Conservation (phyloP, 2,888 invertebrate genomes). For the Standfussiana lucernea region DNA sequence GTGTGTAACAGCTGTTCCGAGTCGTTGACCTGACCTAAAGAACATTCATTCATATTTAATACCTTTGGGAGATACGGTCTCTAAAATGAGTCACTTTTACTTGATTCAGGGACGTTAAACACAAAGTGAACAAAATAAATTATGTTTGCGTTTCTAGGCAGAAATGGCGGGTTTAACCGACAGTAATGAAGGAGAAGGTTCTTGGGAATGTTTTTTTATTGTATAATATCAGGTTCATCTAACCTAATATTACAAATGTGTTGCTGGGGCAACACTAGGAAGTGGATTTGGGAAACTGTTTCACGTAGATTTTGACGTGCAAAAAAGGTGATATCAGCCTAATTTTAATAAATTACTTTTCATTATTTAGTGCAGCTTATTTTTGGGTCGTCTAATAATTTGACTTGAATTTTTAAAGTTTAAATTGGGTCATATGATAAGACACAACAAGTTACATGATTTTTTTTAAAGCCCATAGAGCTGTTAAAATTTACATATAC, state of each 20-base stretch:
- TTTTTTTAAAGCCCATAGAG: slow-evolving; percentile 5
- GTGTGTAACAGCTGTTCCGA: slow-evolving; percentile 53
- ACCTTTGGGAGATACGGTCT: slow-evolving; percentile 51
- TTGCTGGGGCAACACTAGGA: background rate
- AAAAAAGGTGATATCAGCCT: background rate
- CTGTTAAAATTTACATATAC: background rate
- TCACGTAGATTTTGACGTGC: too few relatives aligned
- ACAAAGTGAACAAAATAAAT: slow-evolving; percentile 32
- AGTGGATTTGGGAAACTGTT: too few relatives aligned
- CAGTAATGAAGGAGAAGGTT: background rate
- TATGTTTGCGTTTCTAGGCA: slow-evolving; percentile 37
- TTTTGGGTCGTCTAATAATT: background rate
- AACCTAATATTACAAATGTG: background rate
- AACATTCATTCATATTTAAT: slow-evolving; percentile 69
- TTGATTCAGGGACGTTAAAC: slow-evolving; percentile 45
- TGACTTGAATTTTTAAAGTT: background rate
- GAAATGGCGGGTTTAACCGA: background rate
- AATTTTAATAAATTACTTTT: too few relatives aligned
- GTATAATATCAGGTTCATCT: background rate
- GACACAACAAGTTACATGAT: background rate
- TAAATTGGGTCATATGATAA: too few relatives aligned
- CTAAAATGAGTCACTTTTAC: slow-evolving; percentile 53
- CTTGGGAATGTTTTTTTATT: background rate
- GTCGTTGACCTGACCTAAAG: slow-evolving; percentile 66
- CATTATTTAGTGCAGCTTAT: too few relatives aligned